Percentiles rank a stretch among this genome's conserved stretches.
phyloP scores from a whole-genome alignment of 2,797 vertebrate genomes.

The Pristis pectinata region DNA sequence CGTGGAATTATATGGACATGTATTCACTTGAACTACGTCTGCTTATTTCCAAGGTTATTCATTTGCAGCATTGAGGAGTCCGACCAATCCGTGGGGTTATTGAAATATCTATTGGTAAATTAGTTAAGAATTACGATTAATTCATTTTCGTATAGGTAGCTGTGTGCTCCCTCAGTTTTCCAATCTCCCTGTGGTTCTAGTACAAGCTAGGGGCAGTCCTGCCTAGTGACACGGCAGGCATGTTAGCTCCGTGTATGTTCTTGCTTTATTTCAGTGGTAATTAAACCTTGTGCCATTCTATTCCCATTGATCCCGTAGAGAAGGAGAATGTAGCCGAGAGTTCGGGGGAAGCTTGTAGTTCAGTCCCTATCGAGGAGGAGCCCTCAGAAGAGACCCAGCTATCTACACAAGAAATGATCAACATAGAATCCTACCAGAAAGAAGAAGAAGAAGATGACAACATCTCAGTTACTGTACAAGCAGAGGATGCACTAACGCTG shows the following conservation, averaged over 20 bases:
- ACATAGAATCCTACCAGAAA: slow-evolving; percentile 65
- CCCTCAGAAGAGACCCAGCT: slow-evolving; percentile 65
- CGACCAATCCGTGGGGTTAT: not conserved
- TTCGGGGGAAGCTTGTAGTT: slow-evolving; percentile 92
- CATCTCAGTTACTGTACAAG: slow-evolving; percentile 63
- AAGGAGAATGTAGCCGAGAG: slow-evolving; percentile 96
- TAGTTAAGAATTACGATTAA: slow-evolving; percentile 33
- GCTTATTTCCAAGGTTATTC: slow-evolving; percentile 15
- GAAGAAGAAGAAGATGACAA: slow-evolving; percentile 74
- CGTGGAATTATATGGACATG: slow-evolving; percentile 26
- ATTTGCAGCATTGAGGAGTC: slow-evolving; percentile 6
- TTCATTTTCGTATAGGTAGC: slow-evolving; percentile 37
- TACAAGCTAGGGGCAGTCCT: slow-evolving; percentile 63
- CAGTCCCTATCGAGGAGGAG: slow-evolving; percentile 94
- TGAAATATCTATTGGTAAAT: slow-evolving; percentile 26
- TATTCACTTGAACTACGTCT: slow-evolving; percentile 21
- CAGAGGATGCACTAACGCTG: slow-evolving; percentile 60
- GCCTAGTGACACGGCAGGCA: slow-evolving; percentile 65
- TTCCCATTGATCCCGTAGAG: slow-evolving; percentile 99
- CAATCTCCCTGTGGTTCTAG: slow-evolving; percentile 69
- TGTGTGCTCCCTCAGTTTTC: slow-evolving; percentile 67
- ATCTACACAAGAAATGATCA: slow-evolving; percentile 76
- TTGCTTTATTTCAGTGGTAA: slow-evolving; percentile 98
- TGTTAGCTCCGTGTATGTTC: slow-evolving; percentile 86
- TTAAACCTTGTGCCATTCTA: slow-evolving; percentile 99